Percentiles rank a stretch among this genome's conserved stretches.
Evolutionary conservation across 2,888 invertebrate species (phyloP).

Genomic region (Hirtodrosophila cameraria): DNA sequence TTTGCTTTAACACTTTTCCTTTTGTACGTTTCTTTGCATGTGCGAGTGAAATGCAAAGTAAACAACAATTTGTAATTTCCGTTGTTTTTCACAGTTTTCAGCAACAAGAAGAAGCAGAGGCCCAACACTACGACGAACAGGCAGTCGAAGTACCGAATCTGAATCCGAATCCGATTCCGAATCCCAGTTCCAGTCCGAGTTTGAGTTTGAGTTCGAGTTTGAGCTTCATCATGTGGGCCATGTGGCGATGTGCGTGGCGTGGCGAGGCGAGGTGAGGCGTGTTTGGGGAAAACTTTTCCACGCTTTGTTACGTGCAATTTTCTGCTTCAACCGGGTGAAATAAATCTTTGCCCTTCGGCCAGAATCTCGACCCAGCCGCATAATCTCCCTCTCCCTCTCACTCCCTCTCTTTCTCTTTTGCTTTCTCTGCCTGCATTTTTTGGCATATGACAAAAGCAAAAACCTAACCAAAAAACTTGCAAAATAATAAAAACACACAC

Average conservation of each 20-base stretch:
- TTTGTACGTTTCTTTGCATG: slow-evolving; percentile 23
- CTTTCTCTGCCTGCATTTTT: slow-evolving; percentile 62
- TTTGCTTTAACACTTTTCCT: slow-evolving; percentile 34
- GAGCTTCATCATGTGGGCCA: no score
- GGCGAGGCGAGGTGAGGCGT: slow-evolving; percentile 39
- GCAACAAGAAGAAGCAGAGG: slow-evolving; percentile 1
- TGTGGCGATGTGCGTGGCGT: slow-evolving; percentile 24
- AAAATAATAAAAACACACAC: slow-evolving; percentile 12
- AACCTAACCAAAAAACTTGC: neutral
- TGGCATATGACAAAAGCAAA: slow-evolving; percentile 39
- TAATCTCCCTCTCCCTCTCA: slow-evolving; percentile 12
- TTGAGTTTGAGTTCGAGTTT: no score
- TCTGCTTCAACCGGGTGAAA: slow-evolving; percentile 75
- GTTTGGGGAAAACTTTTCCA: slow-evolving; percentile 60
- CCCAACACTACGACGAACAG: slow-evolving; percentile 1
- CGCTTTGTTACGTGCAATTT: slow-evolving; percentile 77
- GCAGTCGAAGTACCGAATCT: slow-evolving; percentile 25
- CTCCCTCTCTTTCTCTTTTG: slow-evolving; percentile 22
- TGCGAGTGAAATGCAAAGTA: slow-evolving; percentile 73
- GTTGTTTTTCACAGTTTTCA: slow-evolving; percentile 54
- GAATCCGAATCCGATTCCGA: neutral
- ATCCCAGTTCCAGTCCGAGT: slow-evolving; percentile 4
- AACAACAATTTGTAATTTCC: slow-evolving; percentile 78
- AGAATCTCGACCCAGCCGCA: slow-evolving; percentile 11
- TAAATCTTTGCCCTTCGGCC: slow-evolving; percentile 63